Evolutionary conservation across 2,113 vertebrate species (phyloP), one percentile per base, ranked within the genome.

Genomic region (Empidonax traillii): DNA sequence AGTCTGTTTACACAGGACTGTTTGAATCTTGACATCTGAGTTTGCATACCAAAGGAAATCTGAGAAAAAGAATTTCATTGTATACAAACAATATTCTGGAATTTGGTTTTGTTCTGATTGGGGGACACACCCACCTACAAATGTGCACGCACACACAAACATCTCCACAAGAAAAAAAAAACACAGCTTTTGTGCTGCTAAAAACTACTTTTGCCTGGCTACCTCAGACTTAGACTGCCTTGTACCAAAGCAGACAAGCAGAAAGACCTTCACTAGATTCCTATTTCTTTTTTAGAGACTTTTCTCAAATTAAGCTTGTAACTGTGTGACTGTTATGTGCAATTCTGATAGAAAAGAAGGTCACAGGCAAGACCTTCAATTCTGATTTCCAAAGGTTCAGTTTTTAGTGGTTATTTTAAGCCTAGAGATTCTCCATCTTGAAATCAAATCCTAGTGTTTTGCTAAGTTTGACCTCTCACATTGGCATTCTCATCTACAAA

Each of bases 121-220:
- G 15, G 23, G 5, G 25, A 37, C 4, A 41, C 16, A 51, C 3
- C 5, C 4, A 39, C 12, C 22, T 56, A 21, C 17, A 3, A 10
- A 7, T 2, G 3, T 14, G 5, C 9, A 19, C 6, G 7, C 20
- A 39, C 8, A 12, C 13, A 24, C 6, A 53, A 13, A 53, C 14
- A 52, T 65, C 25, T 89, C 30, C 66, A 59, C 10, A 55, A 49
- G 19, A 66, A 25, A 2, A 33, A 33, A 58, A 89, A 88, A 68
- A 23, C 24, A 35, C 8, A 65, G 4, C 11, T 46, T 22, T 69
- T 17, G 33, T 73, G 14, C 35, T 74, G 19, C 33, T 78, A 41
- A 41, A 41, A 41, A 41, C 39, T 41, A 41, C 39, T 41, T 41
- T 22, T 68, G 31, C 11, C 16, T 41, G 46, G 10, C 19, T 66